These are phyloP conservation scores for Drosophila oshimai DNA, from an alignment of 1,140 invertebrate species.

Conservation along the genomic window DNA sequence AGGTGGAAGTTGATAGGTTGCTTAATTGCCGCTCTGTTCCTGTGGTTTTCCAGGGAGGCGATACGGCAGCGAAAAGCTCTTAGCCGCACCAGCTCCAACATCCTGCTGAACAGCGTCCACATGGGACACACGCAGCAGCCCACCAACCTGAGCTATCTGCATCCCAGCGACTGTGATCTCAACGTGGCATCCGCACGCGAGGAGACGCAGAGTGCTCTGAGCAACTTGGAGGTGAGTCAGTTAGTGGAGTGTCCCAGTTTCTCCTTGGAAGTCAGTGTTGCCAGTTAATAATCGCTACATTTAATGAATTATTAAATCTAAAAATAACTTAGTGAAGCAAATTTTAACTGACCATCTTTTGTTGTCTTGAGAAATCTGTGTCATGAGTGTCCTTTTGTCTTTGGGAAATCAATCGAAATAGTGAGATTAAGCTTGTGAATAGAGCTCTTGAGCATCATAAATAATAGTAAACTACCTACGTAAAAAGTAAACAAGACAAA, in stretches of 20 bases:
- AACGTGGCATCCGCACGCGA: slow-evolving; percentile 81
- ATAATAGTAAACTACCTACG: too few species aligned
- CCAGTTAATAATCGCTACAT: background rate
- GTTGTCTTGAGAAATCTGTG: too few species aligned
- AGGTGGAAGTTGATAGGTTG: background rate
- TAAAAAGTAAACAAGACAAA: too few species aligned
- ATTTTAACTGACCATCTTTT: too few species aligned
- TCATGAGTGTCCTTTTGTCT: too few species aligned
- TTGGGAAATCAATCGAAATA: too few species aligned
- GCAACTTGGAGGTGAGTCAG: slow-evolving; percentile 83
- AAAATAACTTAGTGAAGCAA: too few species aligned
- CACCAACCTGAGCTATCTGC: slow-evolving; percentile 85
- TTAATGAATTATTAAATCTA: too few species aligned
- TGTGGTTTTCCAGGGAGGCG: slow-evolving; percentile 87
- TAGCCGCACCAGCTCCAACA: slow-evolving; percentile 91
- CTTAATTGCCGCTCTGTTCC: slow-evolving; percentile 14
- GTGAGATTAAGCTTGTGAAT: too few species aligned
- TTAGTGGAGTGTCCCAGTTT: too few species aligned
- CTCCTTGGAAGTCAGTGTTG: background rate
- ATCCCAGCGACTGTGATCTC: slow-evolving; percentile 86
- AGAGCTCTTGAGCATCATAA: too few species aligned
- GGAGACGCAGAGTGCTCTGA: slow-evolving; percentile 84
- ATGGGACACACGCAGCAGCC: slow-evolving; percentile 89
- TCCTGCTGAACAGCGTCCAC: slow-evolving; percentile 91
- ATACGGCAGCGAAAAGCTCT: slow-evolving; percentile 93